Base-by-base conservation (phyloP, 2,888 invertebrate species). In the Vesta saturnalis region DNA sequence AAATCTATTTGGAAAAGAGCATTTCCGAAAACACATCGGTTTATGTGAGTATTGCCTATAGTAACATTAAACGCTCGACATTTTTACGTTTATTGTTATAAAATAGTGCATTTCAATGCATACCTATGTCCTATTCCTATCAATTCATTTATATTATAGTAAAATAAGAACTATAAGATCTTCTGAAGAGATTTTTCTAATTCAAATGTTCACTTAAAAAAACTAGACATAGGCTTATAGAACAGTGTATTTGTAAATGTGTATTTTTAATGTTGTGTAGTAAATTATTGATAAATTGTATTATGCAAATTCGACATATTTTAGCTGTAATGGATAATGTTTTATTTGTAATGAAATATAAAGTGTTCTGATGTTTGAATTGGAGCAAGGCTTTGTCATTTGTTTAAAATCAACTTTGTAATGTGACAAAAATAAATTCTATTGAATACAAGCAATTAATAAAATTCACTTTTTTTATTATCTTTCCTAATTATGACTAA, bases 21-120 rank as follows among this genome's bases (percentile, higher is more conserved):
- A 91, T 92, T 91, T 92, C 90, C 89, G 90, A 91, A 91, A 91
- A 91, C 92, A 93, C 93, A 91, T 92, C 92, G 92, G 90, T 87
- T 81, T 80, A 74, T 67, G 59, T 56, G 12, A 47, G 63, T 47
- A 39, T 54, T 60, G 56, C 60, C 60, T 61, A 39, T 30, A 6
- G 55, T 59, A 49, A 57, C 49, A 57, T 30, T 57, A 22, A 39
- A 23, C 43, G 58, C 23, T 47, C 39, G 55, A 14, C 12, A 43
- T 21, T 23, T 16, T 60, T n/a, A 60, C 47, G 56, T 65, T 60
- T 14, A 46, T 39, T 56, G 43, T 22, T 65, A 43, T 14, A 23
- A 47, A 30, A 47, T 54, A 12, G 8, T 60, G 19, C 52, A 52
- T 52, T 52, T 52, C 52, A 12, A 19, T 15, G 4, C 16, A 19